Evolutionary conservation across 2,113 vertebrate species (phyloP).

Genomic region (Sinocyclocheilus rhinocerous): DNA sequence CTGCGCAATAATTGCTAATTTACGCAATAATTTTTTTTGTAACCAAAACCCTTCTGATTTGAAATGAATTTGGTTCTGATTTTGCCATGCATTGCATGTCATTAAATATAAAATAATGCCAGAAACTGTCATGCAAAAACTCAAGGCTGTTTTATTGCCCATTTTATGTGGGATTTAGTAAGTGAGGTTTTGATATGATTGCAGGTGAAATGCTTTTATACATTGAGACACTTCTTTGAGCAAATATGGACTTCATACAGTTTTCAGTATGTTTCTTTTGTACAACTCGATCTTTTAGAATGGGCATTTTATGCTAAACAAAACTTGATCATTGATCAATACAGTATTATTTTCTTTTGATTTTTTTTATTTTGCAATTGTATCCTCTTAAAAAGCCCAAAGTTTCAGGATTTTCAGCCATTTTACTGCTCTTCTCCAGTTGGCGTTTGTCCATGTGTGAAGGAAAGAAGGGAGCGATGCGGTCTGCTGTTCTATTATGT

Average conservation of each 20-base stretch:
- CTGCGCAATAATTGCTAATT: slow-evolving; percentile 49
- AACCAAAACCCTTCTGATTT: neutral
- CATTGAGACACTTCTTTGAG: slow-evolving; percentile 1
- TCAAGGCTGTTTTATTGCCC: neutral
- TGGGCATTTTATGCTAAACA: neutral
- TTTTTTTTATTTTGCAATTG: slow-evolving; percentile 9
- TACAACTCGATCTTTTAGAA: slow-evolving; percentile 3
- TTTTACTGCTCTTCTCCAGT: neutral
- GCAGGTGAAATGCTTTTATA: slow-evolving; percentile 24
- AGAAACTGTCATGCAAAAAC: slow-evolving; percentile 1
- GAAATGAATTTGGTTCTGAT: neutral
- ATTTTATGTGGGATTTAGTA: neutral
- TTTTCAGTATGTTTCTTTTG: slow-evolving; percentile 17
- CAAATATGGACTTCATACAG: neutral
- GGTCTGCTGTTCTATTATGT: slow-evolving; percentile 41
- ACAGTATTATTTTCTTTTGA: slow-evolving; percentile 25
- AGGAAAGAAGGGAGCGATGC: neutral
- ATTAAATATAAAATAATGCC: neutral
- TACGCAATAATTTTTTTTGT: slow-evolving; percentile 41
- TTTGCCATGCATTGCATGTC: neutral
- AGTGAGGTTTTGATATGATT: slow-evolving; percentile 21
- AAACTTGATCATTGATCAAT: slow-evolving; percentile 45
- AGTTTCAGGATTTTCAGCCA: neutral
- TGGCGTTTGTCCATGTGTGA: slow-evolving; percentile 7
- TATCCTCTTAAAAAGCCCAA: neutral